Conservation (phyloP, 1,140 invertebrate genomes). For the Mamestra configurata region DNA sequence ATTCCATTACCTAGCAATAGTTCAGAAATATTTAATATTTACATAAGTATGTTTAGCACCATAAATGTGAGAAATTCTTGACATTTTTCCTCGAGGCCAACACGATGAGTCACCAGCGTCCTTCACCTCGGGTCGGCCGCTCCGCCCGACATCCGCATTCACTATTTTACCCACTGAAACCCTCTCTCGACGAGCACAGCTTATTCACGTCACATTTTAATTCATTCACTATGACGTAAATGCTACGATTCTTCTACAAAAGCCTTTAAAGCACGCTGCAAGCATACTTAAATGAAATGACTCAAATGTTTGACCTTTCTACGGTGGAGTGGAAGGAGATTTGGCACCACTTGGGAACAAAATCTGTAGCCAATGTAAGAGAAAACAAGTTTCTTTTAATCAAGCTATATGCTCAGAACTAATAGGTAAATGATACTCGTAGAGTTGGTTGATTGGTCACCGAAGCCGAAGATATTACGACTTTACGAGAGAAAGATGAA, state of each 20-base stretch:
- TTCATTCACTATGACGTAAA: slow-evolving; percentile 70
- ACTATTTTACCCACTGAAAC: slow-evolving; percentile 64
- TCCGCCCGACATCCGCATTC: slow-evolving; percentile 69
- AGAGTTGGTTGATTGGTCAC: neutral
- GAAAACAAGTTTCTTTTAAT: slow-evolving; percentile 25
- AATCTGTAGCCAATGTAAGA: slow-evolving; percentile 38
- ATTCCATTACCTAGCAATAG: slow-evolving; percentile 9
- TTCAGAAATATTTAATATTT: slow-evolving; percentile 20
- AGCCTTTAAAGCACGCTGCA: slow-evolving; percentile 36
- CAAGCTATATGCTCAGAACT: neutral
- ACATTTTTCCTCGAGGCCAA: slow-evolving; percentile 61
- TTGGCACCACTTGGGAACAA: neutral
- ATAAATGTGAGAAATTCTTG: slow-evolving; percentile 55
- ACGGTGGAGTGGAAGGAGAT: neutral
- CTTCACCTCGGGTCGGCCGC: slow-evolving; percentile 70
- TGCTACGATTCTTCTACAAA: slow-evolving; percentile 36
- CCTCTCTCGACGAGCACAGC: slow-evolving; percentile 52
- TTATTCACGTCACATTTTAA: slow-evolving; percentile 69
- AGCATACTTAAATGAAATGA: slow-evolving; percentile 31
- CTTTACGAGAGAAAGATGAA: slow-evolving; percentile 2
- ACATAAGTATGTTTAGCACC: slow-evolving; percentile 10
- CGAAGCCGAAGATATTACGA: slow-evolving; percentile 11
- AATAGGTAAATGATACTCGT: slow-evolving; percentile 5
- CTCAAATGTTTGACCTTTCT: slow-evolving; percentile 41
- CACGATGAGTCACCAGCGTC: slow-evolving; percentile 73